Evolutionary conservation across 2,113 vertebrate genomes (phyloP).

Genomic region (Phoxinus phoxinus): DNA sequence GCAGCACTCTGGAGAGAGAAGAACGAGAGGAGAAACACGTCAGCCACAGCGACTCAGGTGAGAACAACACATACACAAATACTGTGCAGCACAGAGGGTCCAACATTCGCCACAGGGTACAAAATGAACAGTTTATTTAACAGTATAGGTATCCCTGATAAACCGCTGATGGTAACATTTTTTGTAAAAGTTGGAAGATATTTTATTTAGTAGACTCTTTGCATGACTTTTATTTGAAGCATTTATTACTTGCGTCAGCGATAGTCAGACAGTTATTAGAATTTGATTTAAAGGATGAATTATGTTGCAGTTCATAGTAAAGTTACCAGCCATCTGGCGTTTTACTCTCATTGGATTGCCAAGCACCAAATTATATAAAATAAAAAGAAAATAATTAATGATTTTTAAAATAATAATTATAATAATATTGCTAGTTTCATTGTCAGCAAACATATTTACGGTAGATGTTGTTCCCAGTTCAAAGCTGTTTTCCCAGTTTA

Average conservation of each 20-base stretch:
- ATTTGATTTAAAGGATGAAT: not conserved
- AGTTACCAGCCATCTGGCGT: not conserved
- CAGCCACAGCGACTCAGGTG: conserved; percentile 86
- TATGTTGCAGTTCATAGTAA: not conserved
- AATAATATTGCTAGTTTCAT: not conserved
- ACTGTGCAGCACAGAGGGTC: not conserved
- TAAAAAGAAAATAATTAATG: no score
- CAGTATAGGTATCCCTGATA: not conserved
- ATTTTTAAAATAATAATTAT: not conserved
- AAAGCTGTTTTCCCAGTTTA: not conserved
- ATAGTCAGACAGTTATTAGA: not conserved
- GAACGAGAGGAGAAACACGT: conserved; percentile 89
- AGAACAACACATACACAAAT: conserved; percentile 17
- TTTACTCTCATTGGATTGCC: not conserved
- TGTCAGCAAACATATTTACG: not conserved
- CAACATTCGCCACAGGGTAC: not conserved
- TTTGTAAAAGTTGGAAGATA: not conserved
- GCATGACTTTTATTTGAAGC: not conserved
- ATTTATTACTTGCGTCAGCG: not conserved
- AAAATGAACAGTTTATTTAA: not conserved
- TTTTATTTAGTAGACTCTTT: not conserved
- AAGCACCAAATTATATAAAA: not conserved
- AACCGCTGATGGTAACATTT: not conserved
- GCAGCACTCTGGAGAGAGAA: conserved; percentile 96
- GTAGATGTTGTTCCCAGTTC: not conserved